These are phyloP conservation scores for Platichthys stellatus DNA, from an alignment of 2,113 vertebrate species.

Conservation along the genomic window DNA sequence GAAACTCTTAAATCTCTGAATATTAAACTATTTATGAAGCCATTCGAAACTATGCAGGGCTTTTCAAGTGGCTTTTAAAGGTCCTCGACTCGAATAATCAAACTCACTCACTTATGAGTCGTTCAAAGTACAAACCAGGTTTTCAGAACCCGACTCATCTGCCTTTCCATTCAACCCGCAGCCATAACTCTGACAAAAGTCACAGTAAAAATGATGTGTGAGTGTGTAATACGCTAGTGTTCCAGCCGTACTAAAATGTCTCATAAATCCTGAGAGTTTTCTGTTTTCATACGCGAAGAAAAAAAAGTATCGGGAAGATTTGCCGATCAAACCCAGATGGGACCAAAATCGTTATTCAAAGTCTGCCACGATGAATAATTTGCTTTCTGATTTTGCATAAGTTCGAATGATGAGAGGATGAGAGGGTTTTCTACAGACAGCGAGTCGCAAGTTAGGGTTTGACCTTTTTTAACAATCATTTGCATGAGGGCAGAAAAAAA, in stretches of 20 bases:
- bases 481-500: neutral
- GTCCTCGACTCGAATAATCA: conserved; percentile 39
- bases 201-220: conserved; percentile 53
- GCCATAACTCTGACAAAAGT: conserved; percentile 60
- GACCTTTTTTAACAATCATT: neutral
- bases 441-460: neutral
- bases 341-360: conserved; percentile 51
- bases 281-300: conserved; percentile 54
- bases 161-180: conserved; percentile 19
- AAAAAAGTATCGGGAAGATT: conserved; percentile 48
- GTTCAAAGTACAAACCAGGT: conserved; percentile 28
- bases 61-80: conserved; percentile 38
- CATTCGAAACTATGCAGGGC: neutral
- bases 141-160: conserved; percentile 29
- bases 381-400: conserved; percentile 49
- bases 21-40: conserved; percentile 1
- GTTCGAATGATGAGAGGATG: conserved; percentile 33
- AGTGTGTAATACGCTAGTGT: conserved; percentile 60
- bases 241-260: conserved; percentile 58
- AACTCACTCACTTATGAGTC: conserved; percentile 24
- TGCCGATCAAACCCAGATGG: conserved; percentile 69
- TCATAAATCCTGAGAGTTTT: conserved; percentile 63
- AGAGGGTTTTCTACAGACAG: neutral
- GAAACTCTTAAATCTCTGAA: conserved; percentile 29
- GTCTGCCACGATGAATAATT: conserved; percentile 49